Percentiles rank a stretch among this genome's conserved stretches.
phyloP scores from a whole-genome alignment of 2,797 vertebrate species.

The Labroides dimidiatus region DNA sequence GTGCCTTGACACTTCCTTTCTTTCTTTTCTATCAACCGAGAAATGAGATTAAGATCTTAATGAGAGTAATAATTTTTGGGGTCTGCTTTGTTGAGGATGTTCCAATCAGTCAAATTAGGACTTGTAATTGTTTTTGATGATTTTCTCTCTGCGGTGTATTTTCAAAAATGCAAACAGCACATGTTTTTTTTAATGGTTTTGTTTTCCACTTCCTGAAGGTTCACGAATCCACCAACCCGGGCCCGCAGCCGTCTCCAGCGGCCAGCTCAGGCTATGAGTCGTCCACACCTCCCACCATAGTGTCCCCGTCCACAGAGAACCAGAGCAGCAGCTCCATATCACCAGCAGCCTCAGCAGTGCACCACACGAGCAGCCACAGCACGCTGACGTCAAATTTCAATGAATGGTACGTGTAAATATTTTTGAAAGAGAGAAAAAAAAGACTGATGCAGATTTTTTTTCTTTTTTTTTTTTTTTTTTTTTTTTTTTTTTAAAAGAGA shows the following conservation, averaged over 20 bases:
- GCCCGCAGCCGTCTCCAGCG: conserved; percentile 95
- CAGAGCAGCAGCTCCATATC: conserved; percentile 98
- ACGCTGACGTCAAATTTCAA: conserved; percentile 99
- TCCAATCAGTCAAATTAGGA: conserved; percentile 17
- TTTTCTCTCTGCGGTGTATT: conserved; percentile 19
- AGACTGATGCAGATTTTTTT: conserved; percentile 87
- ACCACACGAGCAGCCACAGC: conserved; percentile 97
- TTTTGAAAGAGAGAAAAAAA: conserved; percentile 81
- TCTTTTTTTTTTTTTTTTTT: conserved; percentile 6
- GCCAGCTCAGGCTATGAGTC: conserved; percentile 99
- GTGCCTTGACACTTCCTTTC: conserved; percentile 51
- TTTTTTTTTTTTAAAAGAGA: conserved; percentile 66
- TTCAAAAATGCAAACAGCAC: not conserved
- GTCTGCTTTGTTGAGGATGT: conserved; percentile 35
- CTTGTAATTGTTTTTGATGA: conserved; percentile 34
- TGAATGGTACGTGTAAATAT: conserved; percentile 99
- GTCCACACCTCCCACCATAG: conserved; percentile 98
- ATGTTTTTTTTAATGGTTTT: conserved; percentile 1
- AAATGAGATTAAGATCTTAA: conserved; percentile 70
- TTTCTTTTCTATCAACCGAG: conserved; percentile 54
- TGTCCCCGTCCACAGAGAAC: conserved; percentile 98
- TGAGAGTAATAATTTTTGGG: conserved; percentile 47
- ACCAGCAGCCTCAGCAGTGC: conserved; percentile 94
- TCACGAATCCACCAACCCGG: conserved; percentile 94
- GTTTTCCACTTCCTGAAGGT: conserved; percentile 84